Percentiles rank a stretch among this genome's conserved stretches.
phyloP scores from a whole-genome alignment of 1,140 invertebrate genomes.

The Apis dorsata region DNA sequence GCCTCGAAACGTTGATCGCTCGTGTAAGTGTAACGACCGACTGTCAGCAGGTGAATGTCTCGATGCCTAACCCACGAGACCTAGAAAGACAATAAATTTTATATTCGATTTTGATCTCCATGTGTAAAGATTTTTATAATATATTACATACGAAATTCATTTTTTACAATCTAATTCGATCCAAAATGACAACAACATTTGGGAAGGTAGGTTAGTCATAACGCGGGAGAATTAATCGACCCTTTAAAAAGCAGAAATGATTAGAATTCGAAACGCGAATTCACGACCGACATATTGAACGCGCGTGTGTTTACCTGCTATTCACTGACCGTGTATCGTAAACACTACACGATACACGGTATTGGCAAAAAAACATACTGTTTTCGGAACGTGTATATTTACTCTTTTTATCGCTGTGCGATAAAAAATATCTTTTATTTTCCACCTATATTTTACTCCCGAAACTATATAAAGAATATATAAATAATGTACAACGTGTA shows the following conservation, averaged over 20 bases:
- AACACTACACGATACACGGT: neutral
- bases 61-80: conserved; percentile 94
- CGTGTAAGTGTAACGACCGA: conserved; percentile 92
- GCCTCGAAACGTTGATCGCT: conserved; percentile 91
- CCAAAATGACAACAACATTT: too few species aligned
- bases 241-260: conserved; percentile 28
- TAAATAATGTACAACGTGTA: too few species aligned
- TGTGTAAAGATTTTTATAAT: neutral
- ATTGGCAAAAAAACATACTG: neutral
- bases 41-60: conserved; percentile 92
- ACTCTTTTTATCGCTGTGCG: too few species aligned
- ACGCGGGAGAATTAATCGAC: conserved; percentile 23
- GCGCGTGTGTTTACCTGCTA: neutral
- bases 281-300: neutral
- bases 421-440: too few species aligned
- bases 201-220: too few species aligned
- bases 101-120: neutral
- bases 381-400: neutral
- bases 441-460: too few species aligned
- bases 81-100: conserved; percentile 74
- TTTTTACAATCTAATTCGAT: too few species aligned
- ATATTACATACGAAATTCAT: neutral
- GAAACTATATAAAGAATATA: too few species aligned
- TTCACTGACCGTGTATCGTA: conserved; percentile 20
- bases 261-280: conserved; percentile 18